Evolutionary conservation across 2,797 vertebrate species (phyloP).

Genomic region (Hozukius guyotensis): DNA sequence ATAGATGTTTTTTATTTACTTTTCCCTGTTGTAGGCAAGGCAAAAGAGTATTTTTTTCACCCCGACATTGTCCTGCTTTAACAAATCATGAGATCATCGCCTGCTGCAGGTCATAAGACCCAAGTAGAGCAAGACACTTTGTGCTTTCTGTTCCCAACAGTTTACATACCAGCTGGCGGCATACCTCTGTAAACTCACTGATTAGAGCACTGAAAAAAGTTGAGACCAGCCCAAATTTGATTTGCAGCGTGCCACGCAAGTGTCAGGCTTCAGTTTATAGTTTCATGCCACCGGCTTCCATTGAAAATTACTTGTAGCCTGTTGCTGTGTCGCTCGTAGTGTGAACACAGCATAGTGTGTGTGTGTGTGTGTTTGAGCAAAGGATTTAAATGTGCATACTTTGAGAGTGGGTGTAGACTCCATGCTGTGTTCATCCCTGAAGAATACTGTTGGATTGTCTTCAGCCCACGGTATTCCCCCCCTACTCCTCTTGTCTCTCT

Average conservation of each 20-base stretch:
- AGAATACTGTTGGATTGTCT: slow-evolving; percentile 35
- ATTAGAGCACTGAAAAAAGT: background rate
- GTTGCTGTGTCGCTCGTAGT: background rate
- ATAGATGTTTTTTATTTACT: background rate
- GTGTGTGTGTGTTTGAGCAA: slow-evolving; percentile 15
- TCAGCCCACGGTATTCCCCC: slow-evolving; percentile 11
- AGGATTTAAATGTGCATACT: slow-evolving; percentile 30
- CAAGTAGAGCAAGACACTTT: slow-evolving; percentile 20
- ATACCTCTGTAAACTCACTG: slow-evolving; percentile 27
- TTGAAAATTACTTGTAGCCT: background rate
- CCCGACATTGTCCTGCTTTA: slow-evolving; percentile 13
- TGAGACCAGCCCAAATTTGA: background rate
- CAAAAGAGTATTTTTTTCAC: background rate
- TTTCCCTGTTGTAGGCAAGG: background rate
- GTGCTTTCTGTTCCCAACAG: slow-evolving; percentile 4
- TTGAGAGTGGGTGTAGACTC: slow-evolving; percentile 34
- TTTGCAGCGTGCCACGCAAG: background rate
- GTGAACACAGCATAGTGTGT: background rate
- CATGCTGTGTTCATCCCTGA: slow-evolving; percentile 29
- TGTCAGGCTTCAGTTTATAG: background rate
- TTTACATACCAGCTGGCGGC: slow-evolving; percentile 26
- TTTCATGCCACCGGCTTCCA: background rate
- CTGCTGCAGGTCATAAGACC: slow-evolving; percentile 50
- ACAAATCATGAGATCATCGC: slow-evolving; percentile 41
- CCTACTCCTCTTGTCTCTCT: slow-evolving; percentile 7